phyloP scores from a whole-genome alignment of 92 coral and sea anemone genomes.

The Umimayanthus chanpuru region DNA sequence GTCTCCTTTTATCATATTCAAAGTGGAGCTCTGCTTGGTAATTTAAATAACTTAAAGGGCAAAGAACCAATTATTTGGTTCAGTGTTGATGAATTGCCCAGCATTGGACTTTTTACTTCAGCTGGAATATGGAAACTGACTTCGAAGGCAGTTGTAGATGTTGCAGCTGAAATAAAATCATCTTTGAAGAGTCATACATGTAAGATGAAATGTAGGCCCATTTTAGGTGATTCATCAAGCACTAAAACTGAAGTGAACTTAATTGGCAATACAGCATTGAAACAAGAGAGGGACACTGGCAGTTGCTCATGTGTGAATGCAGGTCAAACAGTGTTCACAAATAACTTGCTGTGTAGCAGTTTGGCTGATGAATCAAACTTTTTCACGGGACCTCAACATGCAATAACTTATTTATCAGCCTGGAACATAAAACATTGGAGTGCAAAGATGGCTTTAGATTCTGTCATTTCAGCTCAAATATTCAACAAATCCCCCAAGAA shows the following conservation, averaged over 20 bases:
- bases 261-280: background rate
- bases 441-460: constrained; percentile 73
- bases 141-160: constrained; percentile 65
- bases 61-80: constrained; percentile 56
- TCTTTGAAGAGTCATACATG: background rate
- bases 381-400: constrained; percentile 45
- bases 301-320: background rate
- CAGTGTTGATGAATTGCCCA: constrained; percentile 50
- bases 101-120: constrained; percentile 73
- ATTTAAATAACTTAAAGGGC: constrained; percentile 59
- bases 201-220: background rate
- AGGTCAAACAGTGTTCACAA: background rate
- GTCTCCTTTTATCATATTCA: constrained; percentile 65
- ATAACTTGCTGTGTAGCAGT: constrained; percentile 6
- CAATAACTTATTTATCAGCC: constrained; percentile 57
- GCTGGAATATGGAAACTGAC: constrained; percentile 81
- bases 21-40: constrained; percentile 76
- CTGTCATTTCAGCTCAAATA: constrained; percentile 54
- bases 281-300: background rate
- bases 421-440: constrained; percentile 75
- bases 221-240: background rate
- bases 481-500: constrained; percentile 19
- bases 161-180: constrained; percentile 60
- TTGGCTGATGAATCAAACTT: background rate
- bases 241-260: background rate